Evolutionary conservation across 2,888 invertebrate genomes (phyloP).

Genomic region (Drosophila paranaensis): DNA sequence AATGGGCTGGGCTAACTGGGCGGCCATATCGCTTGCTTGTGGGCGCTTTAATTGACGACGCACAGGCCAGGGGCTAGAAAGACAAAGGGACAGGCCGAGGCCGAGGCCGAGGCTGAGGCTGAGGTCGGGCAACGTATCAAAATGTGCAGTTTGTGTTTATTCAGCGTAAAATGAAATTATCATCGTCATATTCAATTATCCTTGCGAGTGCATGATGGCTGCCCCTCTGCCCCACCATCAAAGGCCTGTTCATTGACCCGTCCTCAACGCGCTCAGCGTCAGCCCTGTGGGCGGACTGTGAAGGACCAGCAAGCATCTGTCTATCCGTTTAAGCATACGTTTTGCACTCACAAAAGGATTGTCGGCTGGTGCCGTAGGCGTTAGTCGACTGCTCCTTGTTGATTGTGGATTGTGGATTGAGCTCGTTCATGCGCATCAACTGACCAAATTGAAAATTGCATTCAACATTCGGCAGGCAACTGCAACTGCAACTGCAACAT

Average conservation of each 20-base stretch:
- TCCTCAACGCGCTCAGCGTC: constrained; percentile 19
- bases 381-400: constrained; percentile 24
- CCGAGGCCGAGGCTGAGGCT: not conserved
- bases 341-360: constrained; percentile 48
- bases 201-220: constrained; percentile 56
- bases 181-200: constrained; percentile 76
- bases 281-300: constrained; percentile 45
- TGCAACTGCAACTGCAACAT: constrained; percentile 14
- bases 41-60: constrained; percentile 64
- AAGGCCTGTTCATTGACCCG: constrained; percentile 60
- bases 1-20: constrained; percentile 25
- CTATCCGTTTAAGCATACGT: constrained; percentile 33
- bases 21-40: constrained; percentile 46
- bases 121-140: constrained; percentile 40
- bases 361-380: constrained; percentile 32
- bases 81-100: not conserved
- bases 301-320: constrained; percentile 48
- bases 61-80: constrained; percentile 19
- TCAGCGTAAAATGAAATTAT: constrained; percentile 79
- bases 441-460: constrained; percentile 51
- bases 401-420: constrained; percentile 40
- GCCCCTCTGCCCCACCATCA: not conserved
- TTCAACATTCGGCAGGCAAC: constrained; percentile 34
- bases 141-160: constrained; percentile 74
- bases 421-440: constrained; percentile 38